Percentiles rank a stretch among this genome's conserved stretches.
Evolutionary conservation across 2,797 vertebrate species (phyloP).

Genomic region (Pyrocephalus nanus): DNA sequence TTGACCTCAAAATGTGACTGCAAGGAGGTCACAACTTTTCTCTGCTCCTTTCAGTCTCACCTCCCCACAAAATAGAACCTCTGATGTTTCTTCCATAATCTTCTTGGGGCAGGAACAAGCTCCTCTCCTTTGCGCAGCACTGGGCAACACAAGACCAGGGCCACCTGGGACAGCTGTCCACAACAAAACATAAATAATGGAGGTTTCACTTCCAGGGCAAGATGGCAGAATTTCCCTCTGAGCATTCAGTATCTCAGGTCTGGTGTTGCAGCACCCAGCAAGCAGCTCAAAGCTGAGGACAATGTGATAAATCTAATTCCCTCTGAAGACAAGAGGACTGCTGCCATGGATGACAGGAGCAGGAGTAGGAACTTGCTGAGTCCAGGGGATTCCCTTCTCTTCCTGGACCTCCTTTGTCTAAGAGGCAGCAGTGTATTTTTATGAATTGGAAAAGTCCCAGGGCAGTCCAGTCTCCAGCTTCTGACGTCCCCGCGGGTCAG

Average conservation of each 20-base stretch:
- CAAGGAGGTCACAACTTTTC: not conserved
- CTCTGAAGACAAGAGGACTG: not conserved
- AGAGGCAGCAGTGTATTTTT: not conserved
- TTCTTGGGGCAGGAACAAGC: not conserved
- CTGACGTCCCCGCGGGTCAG: not conserved
- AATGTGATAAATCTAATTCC: not conserved
- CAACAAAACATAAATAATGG: not conserved
- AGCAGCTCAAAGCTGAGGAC: not conserved
- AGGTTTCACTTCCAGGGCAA: not conserved
- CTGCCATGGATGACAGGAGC: not conserved
- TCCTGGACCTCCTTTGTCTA: not conserved
- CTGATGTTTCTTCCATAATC: not conserved
- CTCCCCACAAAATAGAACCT: not conserved
- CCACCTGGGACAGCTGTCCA: not conserved
- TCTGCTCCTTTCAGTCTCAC: not conserved
- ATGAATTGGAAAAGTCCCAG: slow-evolving; percentile 50
- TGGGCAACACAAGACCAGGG: not conserved
- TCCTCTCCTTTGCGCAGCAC: not conserved
- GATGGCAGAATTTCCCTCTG: not conserved
- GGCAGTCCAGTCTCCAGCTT: not conserved
- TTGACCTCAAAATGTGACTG: not conserved
- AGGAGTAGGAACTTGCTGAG: slow-evolving; percentile 17
- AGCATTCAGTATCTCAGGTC: not conserved
- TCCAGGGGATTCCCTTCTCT: slow-evolving; percentile 48
- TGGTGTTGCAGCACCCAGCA: not conserved